phyloP scores from a whole-genome alignment of 2,113 vertebrate genomes.

The Sebastes fasciatus region DNA sequence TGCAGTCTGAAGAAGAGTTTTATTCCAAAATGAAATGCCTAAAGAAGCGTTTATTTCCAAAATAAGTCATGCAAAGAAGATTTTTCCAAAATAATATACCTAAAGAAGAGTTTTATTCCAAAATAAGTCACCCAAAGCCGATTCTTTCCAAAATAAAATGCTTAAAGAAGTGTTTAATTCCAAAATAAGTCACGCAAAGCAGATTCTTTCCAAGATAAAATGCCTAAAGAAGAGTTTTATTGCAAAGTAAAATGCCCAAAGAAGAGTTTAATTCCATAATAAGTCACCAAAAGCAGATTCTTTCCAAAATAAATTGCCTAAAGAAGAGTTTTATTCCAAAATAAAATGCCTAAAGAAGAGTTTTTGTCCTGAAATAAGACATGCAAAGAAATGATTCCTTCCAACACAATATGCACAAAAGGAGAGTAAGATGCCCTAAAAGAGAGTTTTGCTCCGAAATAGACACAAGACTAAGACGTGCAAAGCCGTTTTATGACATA shows the following conservation, averaged over 20 bases:
- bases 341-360: not conserved
- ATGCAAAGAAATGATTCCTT: not conserved
- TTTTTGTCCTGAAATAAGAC: not conserved
- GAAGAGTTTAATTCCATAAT: not conserved
- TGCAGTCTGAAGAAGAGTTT: not conserved
- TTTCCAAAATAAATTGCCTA: not conserved
- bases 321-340: not conserved
- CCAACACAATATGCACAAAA: no score
- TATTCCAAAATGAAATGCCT: not conserved
- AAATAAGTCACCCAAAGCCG: no score
- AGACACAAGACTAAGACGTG: not conserved
- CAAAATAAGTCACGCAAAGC: not conserved
- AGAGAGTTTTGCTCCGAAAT: not conserved
- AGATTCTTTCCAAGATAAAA: not conserved
- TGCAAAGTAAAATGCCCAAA: not conserved
- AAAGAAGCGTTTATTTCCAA: not conserved
- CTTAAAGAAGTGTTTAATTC: not conserved
- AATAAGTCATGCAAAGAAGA: not conserved
- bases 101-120: not conserved
- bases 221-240: not conserved
- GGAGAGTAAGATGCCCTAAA: no score
- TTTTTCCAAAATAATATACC: not conserved
- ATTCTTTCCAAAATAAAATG: not conserved
- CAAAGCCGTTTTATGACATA: not conserved
- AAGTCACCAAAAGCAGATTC: no score